phyloP scores from a whole-genome alignment of 2,888 invertebrate species.

The Cremastinae sp. region DNA sequence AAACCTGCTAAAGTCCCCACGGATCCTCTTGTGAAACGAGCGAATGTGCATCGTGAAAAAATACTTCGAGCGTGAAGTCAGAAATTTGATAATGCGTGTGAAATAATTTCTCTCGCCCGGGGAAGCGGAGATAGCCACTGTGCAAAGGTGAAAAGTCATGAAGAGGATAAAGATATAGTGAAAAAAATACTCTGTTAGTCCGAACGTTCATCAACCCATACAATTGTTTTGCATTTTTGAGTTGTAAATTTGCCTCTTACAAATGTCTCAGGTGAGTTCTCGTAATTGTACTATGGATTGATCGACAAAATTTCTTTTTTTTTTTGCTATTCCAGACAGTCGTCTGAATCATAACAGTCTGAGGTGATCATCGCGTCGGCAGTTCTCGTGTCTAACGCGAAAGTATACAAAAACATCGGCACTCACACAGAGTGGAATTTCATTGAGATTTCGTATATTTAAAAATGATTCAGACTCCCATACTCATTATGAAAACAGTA shows the following conservation, averaged over 20 bases:
- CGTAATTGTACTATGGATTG: constrained; percentile 3
- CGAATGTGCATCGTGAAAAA: constrained; percentile 2
- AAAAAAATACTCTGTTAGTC: constrained; percentile 61
- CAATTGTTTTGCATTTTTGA: constrained; percentile 64
- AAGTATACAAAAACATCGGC: constrained; percentile 36
- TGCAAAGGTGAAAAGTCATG: constrained; percentile 73
- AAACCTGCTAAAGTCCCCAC: constrained; percentile 28
- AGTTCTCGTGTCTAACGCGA: constrained; percentile 2
- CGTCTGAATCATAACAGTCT: constrained; percentile 39
- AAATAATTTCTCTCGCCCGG: constrained; percentile 45
- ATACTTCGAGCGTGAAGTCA: constrained; percentile 19
- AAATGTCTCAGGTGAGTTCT: constrained; percentile 73
- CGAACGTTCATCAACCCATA: constrained; percentile 62
- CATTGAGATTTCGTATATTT: constrained; percentile 15
- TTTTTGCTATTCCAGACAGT: constrained; percentile 11
- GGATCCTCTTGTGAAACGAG: constrained; percentile 11
- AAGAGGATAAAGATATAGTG: constrained; percentile 67
- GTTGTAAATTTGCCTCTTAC: constrained; percentile 64
- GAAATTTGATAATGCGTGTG: constrained; percentile 43
- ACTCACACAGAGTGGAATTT: constrained; percentile 15
- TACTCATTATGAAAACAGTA: constrained; percentile 34
- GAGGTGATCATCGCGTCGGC: background rate
- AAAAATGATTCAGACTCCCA: constrained; percentile 43
- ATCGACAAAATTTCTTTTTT: constrained; percentile 9
- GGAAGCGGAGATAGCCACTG: constrained; percentile 48